Conservation (phyloP, 2,888 invertebrate species). For the Apotomis capreana region DNA sequence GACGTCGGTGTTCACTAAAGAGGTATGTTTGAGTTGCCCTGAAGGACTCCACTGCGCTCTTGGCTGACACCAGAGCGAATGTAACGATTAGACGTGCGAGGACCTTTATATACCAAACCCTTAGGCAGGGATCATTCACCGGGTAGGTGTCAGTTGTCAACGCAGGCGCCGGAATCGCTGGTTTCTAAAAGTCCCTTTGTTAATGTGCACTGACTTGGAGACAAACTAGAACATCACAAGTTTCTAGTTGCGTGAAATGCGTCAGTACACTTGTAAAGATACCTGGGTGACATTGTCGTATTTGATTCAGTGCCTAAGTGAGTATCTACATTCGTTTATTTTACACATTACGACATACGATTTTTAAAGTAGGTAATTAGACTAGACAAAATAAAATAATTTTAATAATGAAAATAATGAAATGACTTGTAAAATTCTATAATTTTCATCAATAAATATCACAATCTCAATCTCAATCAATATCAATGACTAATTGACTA, state of each 20-base stretch:
- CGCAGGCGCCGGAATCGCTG: constrained; percentile 63
- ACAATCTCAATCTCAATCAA: too few species aligned
- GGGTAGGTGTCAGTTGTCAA: constrained; percentile 69
- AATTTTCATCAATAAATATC: too few species aligned
- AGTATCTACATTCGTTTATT: not conserved
- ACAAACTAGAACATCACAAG: constrained; percentile 55
- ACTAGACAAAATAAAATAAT: too few species aligned
- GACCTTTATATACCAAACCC: constrained; percentile 64
- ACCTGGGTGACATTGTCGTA: constrained; percentile 19
- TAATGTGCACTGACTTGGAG: constrained; percentile 66
- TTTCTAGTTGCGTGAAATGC: constrained; percentile 34
- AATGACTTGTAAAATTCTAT: too few species aligned
- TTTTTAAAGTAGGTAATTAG: too few species aligned
- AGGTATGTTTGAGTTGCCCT: constrained; percentile 52
- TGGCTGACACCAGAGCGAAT: constrained; percentile 77
- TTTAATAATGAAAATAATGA: too few species aligned
- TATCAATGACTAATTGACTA: too few species aligned
- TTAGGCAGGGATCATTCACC: constrained; percentile 66
- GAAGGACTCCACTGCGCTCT: constrained; percentile 70
- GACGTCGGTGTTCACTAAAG: constrained; percentile 48
- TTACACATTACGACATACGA: not conserved
- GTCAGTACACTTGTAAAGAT: constrained; percentile 32
- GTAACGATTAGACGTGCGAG: constrained; percentile 54
- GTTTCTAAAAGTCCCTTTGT: constrained; percentile 68
- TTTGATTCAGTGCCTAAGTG: not conserved